Evolutionary conservation across 2,797 vertebrate species (phyloP), one percentile per base, ranked within the genome.

Genomic region (Morelia viridis): DNA sequence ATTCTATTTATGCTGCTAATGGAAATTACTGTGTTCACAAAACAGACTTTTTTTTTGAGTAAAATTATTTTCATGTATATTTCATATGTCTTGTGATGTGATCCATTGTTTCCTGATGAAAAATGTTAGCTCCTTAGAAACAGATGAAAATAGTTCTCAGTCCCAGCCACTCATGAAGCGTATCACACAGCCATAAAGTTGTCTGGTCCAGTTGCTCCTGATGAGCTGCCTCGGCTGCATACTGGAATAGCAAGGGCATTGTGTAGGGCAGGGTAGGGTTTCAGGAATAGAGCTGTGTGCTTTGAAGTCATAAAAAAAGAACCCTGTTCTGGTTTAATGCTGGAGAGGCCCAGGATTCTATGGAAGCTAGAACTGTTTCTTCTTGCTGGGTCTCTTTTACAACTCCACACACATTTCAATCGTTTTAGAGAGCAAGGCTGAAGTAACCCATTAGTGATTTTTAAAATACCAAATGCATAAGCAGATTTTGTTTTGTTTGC

Each of bases 31-130:
- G 5, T 86, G 91, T 94, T 89, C 93, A 88, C 87, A 95, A 94
- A 76, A 88, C 71, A 62, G 71, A 85, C 90, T 89, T 92, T 89
- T 95, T 80, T 94, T 88, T 68, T 80, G n/a, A 76, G 89, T 93
- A 85, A 12, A 61, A 93, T 91, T 88, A 88, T 50, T 85, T 95
- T 94, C 53, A 93, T 91, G 89, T 93, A 90, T 92, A 95, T 96
- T 94, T 94, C 89, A 92, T 46, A 24, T 94, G 92, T 28, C 84
- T 24, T 56, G 61, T 56, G 8, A 1, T 92, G 90, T 95, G 68
- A 95, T 60, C 95, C 64, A 57, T 8, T 89, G 31, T 90, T 93
- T 91, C 90, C 58, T 92, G 84, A 61, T 4, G 90, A 28, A 35
- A 5, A 0, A 0, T 85, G 4, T 0, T 62, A 62, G 68, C 7